These are phyloP conservation scores for Drosophila sordidula DNA, from an alignment of 2,888 invertebrate species.

Conservation along the genomic window DNA sequence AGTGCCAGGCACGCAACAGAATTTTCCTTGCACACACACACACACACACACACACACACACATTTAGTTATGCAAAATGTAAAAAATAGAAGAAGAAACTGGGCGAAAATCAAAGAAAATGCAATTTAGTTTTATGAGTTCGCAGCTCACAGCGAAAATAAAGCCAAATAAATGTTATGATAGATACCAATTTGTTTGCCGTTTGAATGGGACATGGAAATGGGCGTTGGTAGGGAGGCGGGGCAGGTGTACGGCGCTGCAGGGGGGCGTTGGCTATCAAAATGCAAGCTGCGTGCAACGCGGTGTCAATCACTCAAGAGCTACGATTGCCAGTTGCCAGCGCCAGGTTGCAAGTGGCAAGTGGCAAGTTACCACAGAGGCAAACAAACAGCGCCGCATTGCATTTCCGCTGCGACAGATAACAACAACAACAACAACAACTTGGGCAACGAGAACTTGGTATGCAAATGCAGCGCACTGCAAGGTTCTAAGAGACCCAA, in stretches of 20 bases:
- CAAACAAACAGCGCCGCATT: conserved; percentile 49
- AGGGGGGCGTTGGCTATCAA: conserved; percentile 43
- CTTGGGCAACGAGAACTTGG: conserved; percentile 28
- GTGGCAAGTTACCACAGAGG: conserved; percentile 42
- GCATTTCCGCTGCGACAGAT: conserved; percentile 76
- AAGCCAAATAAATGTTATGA: conserved; percentile 57
- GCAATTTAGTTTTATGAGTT: conserved; percentile 72
- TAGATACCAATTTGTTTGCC: conserved; percentile 60
- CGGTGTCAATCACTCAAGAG: conserved; percentile 68
- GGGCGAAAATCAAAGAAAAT: conserved; percentile 54
- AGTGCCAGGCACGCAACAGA: conserved; percentile 68
- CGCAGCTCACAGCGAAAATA: conserved; percentile 15
- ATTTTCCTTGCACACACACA: conserved; percentile 14
- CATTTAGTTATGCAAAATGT: conserved; percentile 47
- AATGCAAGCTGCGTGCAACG: conserved; percentile 72
- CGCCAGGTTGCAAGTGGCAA: conserved; percentile 27
- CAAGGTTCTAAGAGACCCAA: conserved; percentile 39
- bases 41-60: conserved; percentile 15
- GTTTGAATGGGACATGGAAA: conserved; percentile 28
- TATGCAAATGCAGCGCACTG: conserved; percentile 65
- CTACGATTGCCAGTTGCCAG: conserved; percentile 8
- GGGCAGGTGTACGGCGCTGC: background rate
- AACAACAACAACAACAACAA: conserved; percentile 41
- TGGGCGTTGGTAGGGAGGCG: no score
- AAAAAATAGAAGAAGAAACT: conserved; percentile 20